phyloP scores from a whole-genome alignment of 2,113 vertebrate species.

The Seriola quinqueradiata region DNA sequence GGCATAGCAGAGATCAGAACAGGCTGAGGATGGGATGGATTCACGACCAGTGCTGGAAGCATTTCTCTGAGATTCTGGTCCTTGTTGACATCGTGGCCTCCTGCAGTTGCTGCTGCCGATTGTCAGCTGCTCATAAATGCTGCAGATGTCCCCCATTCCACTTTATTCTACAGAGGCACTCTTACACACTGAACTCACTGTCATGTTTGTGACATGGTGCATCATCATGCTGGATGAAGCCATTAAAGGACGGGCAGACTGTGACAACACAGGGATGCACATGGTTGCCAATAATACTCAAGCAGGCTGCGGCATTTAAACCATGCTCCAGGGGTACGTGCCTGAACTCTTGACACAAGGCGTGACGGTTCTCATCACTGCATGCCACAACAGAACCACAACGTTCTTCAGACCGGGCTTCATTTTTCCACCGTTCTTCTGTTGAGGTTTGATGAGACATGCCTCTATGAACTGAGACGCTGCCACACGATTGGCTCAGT shows the following conservation, averaged over 20 bases:
- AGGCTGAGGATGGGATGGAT: neutral
- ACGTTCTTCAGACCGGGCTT: neutral
- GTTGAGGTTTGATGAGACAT: too few species aligned
- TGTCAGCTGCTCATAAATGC: neutral
- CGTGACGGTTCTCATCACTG: neutral
- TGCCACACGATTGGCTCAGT: neutral
- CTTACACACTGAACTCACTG: too few species aligned
- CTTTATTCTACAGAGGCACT: too few species aligned
- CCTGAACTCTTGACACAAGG: neutral
- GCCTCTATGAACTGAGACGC: neutral
- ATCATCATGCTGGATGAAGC: neutral
- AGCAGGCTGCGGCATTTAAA: too few species aligned
- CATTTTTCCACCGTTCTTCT: too few species aligned
- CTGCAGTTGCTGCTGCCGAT: neutral
- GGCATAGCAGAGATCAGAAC: too few species aligned
- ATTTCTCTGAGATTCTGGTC: neutral
- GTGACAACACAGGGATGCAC: neutral
- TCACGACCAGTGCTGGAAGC: neutral
- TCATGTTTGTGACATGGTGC: neutral
- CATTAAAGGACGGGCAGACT: neutral
- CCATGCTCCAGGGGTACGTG: neutral
- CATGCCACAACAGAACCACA: neutral
- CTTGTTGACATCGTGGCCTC: neutral
- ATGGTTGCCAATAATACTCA: neutral
- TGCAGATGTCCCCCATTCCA: neutral